A percentile compares a stretch with the other conserved stretches of the same genome.
Evolutionary conservation across 1,140 invertebrate genomes (phyloP).

Genomic region (Lepidurus couesii): DNA sequence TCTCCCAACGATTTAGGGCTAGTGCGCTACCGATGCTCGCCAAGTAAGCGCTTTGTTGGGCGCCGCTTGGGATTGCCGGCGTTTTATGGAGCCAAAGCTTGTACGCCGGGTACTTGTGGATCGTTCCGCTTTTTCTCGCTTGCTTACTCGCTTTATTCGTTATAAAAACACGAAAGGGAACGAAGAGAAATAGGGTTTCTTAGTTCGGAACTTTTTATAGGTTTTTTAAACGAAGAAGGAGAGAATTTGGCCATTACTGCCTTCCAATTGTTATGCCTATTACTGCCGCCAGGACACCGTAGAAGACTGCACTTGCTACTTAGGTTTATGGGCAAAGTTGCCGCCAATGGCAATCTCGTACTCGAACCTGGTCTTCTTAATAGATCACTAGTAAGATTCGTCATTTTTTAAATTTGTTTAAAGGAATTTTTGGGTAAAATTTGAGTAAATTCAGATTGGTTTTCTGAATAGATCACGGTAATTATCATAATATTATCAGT

Average conservation of each 20-base stretch:
- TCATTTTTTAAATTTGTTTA: not conserved
- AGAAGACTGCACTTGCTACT: constrained; percentile 35
- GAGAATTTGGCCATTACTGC: constrained; percentile 28
- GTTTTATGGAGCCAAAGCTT: constrained; percentile 33
- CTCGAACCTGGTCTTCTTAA: constrained; percentile 24
- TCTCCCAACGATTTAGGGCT: constrained; percentile 6
- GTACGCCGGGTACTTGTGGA: constrained; percentile 27
- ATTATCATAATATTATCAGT: not conserved
- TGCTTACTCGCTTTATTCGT: not conserved
- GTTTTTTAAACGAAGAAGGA: constrained; percentile 24
- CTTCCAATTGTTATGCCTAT: constrained; percentile 32
- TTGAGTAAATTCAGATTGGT: not conserved
- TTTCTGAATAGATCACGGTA: not conserved
- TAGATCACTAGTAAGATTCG: constrained; percentile 30
- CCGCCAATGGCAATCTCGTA: constrained; percentile 32
- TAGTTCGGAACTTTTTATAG: not conserved
- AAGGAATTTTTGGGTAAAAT: not conserved
- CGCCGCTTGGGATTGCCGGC: constrained; percentile 29
- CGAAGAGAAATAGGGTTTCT: no score
- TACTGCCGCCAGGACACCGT: constrained; percentile 34
- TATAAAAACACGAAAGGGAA: no score
- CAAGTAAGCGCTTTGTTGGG: constrained; percentile 33
- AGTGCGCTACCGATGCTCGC: constrained; percentile 29
- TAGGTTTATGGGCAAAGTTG: constrained; percentile 36
- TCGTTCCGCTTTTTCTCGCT: constrained; percentile 24